phyloP scores from a whole-genome alignment of 1,140 invertebrate species.

The Hestina assimilis region DNA sequence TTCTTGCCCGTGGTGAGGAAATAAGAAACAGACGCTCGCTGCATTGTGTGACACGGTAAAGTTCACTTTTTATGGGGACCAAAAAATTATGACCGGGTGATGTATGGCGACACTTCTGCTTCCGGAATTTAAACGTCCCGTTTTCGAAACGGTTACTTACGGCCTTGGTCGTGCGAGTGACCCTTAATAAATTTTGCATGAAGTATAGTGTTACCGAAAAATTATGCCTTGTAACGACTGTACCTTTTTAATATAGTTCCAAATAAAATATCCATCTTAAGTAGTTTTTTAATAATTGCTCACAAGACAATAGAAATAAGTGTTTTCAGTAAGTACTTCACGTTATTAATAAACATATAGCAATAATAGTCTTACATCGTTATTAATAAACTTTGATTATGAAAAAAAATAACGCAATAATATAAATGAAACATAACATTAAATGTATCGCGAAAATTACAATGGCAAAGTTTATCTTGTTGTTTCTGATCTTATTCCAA shows the following conservation, averaged over 20 bases:
- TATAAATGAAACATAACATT: conserved; percentile 28
- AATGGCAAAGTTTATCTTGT: conserved; percentile 54
- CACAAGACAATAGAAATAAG: no score
- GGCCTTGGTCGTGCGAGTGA: conserved; percentile 46
- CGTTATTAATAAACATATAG: no score
- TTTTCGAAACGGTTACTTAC: conserved; percentile 64
- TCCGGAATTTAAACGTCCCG: conserved; percentile 65
- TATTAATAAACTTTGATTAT: conserved; percentile 10
- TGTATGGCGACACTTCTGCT: conserved; percentile 66
- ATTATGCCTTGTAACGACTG: neutral
- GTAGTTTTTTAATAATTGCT: neutral
- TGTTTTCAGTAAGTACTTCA: no score
- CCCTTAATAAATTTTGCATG: conserved; percentile 66
- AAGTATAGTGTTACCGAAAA: conserved; percentile 45
- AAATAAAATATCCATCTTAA: neutral
- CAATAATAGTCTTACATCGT: no score
- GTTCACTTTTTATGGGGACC: conserved; percentile 69
- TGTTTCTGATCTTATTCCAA: conserved; percentile 37
- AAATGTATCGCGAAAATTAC: conserved; percentile 31
- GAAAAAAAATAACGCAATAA: conserved; percentile 14
- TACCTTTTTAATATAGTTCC: conserved; percentile 12
- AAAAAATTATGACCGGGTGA: conserved; percentile 65
- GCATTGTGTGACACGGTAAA: conserved; percentile 47
- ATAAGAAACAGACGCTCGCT: conserved; percentile 66
- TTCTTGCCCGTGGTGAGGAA: conserved; percentile 43